Base-by-base conservation (phyloP, 2,888 invertebrate species). In the Microctonus brassicae region DNA sequence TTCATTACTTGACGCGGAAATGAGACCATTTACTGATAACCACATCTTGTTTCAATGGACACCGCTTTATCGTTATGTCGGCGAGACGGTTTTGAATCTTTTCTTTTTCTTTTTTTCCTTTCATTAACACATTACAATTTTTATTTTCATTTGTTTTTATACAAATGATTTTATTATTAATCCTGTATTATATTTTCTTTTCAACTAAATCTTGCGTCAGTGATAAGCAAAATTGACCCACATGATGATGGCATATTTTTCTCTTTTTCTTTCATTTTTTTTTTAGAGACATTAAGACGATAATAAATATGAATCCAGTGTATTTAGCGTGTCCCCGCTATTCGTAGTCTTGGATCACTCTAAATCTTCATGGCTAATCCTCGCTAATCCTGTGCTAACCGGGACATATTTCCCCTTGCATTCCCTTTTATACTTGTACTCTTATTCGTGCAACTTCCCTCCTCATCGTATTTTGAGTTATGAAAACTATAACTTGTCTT, bases 381-480 rank as follows among this genome's bases (percentile, higher is more conserved):
- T 65, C 72, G 79, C 77, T 81, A 84, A 85, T 85, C 81, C 83
- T 76, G 75, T 79, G 78, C 81, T 83, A 85, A 85, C 83, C 79
- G 77, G 77, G 80, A 79, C 82, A 82, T 84, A 86, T 84, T 84
- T 82, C 68, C 65, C 47, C 57, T 26, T 42, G 36, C 47, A 39
- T 57, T 36, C 60, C 67, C 60, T 67, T 64, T 53, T 53, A 39
- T 24, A 60, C 42, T 60, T 58, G 24, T 55, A 6, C 39, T 66
- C 47, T 47, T 9, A 29, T 29, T 63, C 3, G 9, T 58, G 9
- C 17, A 17, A 39, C 26, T 26, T 67, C 63, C 47, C 33, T 60
- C 36, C 52, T 42, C 57, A 39, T 63, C 52, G 11, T 22, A 47
- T n/a, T 22, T 11, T 29, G 42, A 64, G 26, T 63, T 39, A 26